These are phyloP conservation scores for Euura lappo DNA, from an alignment of 1,140 invertebrate species.

Conservation along the genomic window DNA sequence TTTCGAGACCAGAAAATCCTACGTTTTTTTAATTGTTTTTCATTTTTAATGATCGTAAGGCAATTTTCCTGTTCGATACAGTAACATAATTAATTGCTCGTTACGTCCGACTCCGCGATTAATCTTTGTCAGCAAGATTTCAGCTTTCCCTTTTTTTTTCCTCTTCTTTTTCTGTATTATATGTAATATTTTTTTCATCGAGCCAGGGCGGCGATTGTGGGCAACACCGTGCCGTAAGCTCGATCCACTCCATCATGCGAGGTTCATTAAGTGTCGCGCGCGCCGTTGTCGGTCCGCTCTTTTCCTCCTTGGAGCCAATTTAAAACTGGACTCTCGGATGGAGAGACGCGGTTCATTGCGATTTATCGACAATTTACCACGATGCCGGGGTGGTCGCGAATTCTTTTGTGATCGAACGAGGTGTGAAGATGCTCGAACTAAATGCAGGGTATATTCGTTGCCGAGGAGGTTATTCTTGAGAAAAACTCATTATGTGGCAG, in stretches of 20 bases:
- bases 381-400: neutral
- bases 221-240: neutral
- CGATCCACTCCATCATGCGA: slow-evolving; percentile 2
- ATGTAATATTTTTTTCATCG: neutral
- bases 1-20: too few relatives aligned
- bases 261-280: slow-evolving; percentile 3
- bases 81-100: neutral
- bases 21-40: too few relatives aligned
- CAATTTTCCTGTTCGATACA: too few relatives aligned
- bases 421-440: too few relatives aligned
- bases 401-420: too few relatives aligned
- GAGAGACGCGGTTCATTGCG: neutral
- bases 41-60: too few relatives aligned
- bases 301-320: neutral
- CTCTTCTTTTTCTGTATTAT: neutral
- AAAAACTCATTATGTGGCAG: too few relatives aligned
- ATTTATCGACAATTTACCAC: neutral
- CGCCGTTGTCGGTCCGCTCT: neutral
- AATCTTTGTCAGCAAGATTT: neutral
- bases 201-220: neutral
- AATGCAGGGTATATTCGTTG: too few relatives aligned
- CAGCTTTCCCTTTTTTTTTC: neutral
- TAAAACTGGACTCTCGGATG: neutral
- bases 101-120: neutral
- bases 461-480: too few relatives aligned